These are phyloP conservation scores for Drosophila pegasa DNA, from an alignment of 2,888 invertebrate genomes.

Conservation along the genomic window DNA sequence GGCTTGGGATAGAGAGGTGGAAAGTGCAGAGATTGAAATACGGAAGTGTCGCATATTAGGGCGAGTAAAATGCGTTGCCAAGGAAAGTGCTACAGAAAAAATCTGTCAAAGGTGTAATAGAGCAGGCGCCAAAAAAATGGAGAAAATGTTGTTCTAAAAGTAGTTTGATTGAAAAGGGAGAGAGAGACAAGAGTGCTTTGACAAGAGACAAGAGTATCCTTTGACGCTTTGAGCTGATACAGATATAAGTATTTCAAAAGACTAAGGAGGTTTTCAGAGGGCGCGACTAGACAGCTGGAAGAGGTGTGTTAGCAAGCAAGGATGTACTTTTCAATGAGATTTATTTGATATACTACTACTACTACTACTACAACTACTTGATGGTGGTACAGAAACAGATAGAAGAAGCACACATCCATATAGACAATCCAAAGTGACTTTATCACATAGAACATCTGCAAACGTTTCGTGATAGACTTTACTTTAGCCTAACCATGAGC, in stretches of 20 bases:
- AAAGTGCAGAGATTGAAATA: conserved; percentile 18
- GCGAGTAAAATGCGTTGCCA: conserved; percentile 37
- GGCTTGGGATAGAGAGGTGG: conserved; percentile 9
- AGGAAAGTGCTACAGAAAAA: not conserved
- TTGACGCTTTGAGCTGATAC: not conserved
- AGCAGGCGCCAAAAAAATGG: not conserved
- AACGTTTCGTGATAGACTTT: not conserved
- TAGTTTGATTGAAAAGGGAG: not conserved
- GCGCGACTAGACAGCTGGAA: not conserved
- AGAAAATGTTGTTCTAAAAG: not conserved
- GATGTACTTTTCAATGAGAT: too few species aligned
- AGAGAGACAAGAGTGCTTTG: not conserved
- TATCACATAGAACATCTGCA: not conserved
- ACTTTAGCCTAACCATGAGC: too few species aligned
- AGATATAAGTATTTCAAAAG: not conserved
- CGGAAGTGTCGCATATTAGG: conserved; percentile 47
- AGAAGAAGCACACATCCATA: too few species aligned
- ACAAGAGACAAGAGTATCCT: not conserved
- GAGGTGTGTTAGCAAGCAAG: too few species aligned
- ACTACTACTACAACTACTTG: too few species aligned
- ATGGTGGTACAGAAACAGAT: too few species aligned
- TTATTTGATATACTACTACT: too few species aligned
- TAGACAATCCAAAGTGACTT: too few species aligned
- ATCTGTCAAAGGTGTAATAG: not conserved
- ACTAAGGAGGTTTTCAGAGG: not conserved